Evolutionary conservation across 1,140 invertebrate genomes (phyloP), one percentile per base, ranked within the genome.

Genomic region (Agraylea sexmaculata): DNA sequence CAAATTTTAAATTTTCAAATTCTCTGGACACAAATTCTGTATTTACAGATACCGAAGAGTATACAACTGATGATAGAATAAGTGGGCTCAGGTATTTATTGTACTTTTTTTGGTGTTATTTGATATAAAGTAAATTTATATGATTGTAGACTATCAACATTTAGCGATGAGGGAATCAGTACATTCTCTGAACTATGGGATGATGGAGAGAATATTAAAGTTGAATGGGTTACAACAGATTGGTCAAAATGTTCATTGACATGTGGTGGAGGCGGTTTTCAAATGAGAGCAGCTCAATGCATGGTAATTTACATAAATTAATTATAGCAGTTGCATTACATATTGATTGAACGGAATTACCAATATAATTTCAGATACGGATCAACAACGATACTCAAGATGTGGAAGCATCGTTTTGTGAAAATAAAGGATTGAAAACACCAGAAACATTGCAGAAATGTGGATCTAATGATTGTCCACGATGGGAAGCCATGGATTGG

Each of bases 171-270:
- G n/a, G n/a, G n/a, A n/a, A n/a, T n/a, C n/a, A n/a, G n/a, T n/a
- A n/a, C n/a, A n/a, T n/a, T n/a, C n/a, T n/a, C n/a, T n/a, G n/a
- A n/a, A 22, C 52, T 68, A 4, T 61, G 63, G 8, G 66, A 63
- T 60, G 63, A 66, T 23, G 40, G 54, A 4, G 71, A 73, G 25
- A 69, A 72, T 40, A 61, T 78, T 42, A 69, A 77, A 51, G 87
- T 85, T 54, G 75, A 80, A 50, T 91, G 86, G 87, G 67, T 76
- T 43, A 75, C 81, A 4, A 78, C 80, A 1, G 75, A 84, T 18
- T 91, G 87, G 87, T 86, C 86, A 1, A 68, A 74, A 19, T 95
- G 92, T 60, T 88, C 84, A 2, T 78, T 83, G 51, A 77, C 78
- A 7, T 95, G 90, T 55, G 89, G 87, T 6, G 79, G 80, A 21